Evolutionary conservation across 2,797 vertebrate species (phyloP).

Genomic region (Cichlasoma orientale): DNA sequence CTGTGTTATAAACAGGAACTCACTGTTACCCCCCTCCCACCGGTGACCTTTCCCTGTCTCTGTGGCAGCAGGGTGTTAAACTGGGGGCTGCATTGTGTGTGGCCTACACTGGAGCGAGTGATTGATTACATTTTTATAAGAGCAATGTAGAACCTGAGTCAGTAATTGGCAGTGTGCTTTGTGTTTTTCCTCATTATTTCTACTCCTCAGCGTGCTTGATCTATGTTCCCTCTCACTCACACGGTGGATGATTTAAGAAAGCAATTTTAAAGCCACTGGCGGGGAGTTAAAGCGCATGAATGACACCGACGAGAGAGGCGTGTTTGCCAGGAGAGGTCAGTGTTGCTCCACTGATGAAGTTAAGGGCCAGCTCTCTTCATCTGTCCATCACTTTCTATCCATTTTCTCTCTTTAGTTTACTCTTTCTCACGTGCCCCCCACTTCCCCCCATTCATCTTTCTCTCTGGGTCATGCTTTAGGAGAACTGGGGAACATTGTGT

Average conservation of each 20-base stretch:
- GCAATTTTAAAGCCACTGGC: constrained; percentile 57
- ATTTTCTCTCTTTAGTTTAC: constrained; percentile 15
- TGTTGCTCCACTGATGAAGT: constrained; percentile 84
- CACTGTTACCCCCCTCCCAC: background rate
- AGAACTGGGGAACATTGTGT: constrained; percentile 3
- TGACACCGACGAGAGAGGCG: background rate
- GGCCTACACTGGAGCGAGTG: constrained; percentile 47
- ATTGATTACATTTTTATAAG: constrained; percentile 72
- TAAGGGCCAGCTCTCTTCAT: background rate
- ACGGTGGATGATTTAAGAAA: constrained; percentile 66
- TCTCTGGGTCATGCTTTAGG: constrained; percentile 10
- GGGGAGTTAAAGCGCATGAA: background rate
- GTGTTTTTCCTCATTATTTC: constrained; percentile 56
- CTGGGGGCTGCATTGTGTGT: constrained; percentile 36
- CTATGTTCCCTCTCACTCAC: constrained; percentile 58
- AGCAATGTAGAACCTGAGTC: constrained; percentile 50
- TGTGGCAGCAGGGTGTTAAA: constrained; percentile 40
- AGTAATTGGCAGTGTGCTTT: constrained; percentile 65
- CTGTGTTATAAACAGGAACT: constrained; percentile 8
- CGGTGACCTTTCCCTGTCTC: constrained; percentile 21
- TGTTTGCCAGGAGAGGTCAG: constrained; percentile 89
- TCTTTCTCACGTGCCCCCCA: background rate
- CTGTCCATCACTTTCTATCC: constrained; percentile 3
- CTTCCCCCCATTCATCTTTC: constrained; percentile 5
- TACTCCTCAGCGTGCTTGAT: constrained; percentile 53